Base-by-base conservation (phyloP, 2,888 invertebrate genomes). In the Platycheirus albimanus region DNA sequence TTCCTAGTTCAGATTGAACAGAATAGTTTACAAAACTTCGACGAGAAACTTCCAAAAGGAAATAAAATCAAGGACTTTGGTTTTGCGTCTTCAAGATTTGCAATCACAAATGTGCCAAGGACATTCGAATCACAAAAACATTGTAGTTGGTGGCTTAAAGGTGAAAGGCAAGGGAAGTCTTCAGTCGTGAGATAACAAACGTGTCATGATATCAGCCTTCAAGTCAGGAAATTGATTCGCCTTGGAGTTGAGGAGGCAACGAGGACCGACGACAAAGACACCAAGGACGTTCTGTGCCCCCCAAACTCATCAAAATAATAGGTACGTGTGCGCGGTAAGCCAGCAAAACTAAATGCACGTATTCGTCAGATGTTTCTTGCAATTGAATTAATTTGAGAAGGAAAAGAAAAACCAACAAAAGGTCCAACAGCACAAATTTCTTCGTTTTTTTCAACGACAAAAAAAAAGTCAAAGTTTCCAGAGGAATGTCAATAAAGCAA, bases 81-180 rank as follows among this genome's bases (percentile, higher is more conserved):
- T 71, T 71, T 64, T 17, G 63, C 71, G 41, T 49, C 54, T 49
- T 28, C 19, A 58, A 56, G 64, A 64, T 64, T 63, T 71, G 70
- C 64, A 77, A 77, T 71, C 64, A 64, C 71, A 77, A 64, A 71
- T 77, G 63, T 77, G 77, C 64, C 77, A 77, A 77, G 77, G 77
- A 71, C 77, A 71, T 33, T 20, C 56, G 47, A 70, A 38, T 54
- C 63, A 33, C 63, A 56, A 38, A 51, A 41, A 41, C 19, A 54
- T 28, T 15, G 28, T 61, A 36, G 36, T 15, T 38, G 24, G 51
- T 56, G 38, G n/a, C 38, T 38, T 19, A 7, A 28, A 63, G 20
- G 58, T 45, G 41, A 58, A 28, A 58, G 20, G 41, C 6, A 61
- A 24, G 13, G 24, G 6, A 58, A 15, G 41, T 41, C 15, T 19